Conservation (phyloP, 2,888 invertebrate species). For the Ormyrus pomaceus region DNA sequence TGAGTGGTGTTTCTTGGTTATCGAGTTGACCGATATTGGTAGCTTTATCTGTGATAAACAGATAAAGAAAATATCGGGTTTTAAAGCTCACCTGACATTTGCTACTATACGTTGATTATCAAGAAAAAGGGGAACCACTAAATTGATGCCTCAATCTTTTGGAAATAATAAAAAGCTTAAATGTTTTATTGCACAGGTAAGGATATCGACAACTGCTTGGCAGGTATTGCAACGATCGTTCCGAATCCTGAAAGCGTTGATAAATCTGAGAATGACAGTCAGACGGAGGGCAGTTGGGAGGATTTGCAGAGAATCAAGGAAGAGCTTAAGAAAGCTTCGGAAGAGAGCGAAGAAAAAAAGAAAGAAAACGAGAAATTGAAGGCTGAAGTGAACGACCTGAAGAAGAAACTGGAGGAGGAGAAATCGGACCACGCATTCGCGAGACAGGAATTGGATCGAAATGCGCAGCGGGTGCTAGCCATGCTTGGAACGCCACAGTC, state of each 20-base stretch:
- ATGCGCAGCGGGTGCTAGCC: constrained; percentile 84
- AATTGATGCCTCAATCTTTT: neutral
- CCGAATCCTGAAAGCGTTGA: constrained; percentile 74
- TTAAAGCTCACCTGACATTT: too few species aligned
- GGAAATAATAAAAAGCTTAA: neutral
- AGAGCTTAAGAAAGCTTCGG: constrained; percentile 77
- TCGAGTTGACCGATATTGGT: too few species aligned
- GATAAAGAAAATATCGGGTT: too few species aligned
- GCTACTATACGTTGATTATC: too few species aligned
- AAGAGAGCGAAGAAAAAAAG: constrained; percentile 68
- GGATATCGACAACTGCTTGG: constrained; percentile 85
- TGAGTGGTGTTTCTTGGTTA: constrained; percentile 57
- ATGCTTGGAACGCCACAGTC: constrained; percentile 76
- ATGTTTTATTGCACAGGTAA: constrained; percentile 28
- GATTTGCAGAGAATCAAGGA: constrained; percentile 81
- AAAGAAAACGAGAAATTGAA: constrained; percentile 79
- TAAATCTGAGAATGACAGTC: constrained; percentile 78
- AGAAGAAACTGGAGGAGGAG: constrained; percentile 82
- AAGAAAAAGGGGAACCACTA: too few species aligned
- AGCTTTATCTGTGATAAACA: too few species aligned
- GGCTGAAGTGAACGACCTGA: constrained; percentile 78
- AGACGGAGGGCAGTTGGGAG: constrained; percentile 81
- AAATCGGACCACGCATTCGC: constrained; percentile 85
- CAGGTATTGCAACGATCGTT: constrained; percentile 77
- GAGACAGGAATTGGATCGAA: constrained; percentile 84